These are phyloP conservation scores for Steinernema feltiae DNA, from an alignment of 1,140 invertebrate species.

Conservation along the genomic window DNA sequence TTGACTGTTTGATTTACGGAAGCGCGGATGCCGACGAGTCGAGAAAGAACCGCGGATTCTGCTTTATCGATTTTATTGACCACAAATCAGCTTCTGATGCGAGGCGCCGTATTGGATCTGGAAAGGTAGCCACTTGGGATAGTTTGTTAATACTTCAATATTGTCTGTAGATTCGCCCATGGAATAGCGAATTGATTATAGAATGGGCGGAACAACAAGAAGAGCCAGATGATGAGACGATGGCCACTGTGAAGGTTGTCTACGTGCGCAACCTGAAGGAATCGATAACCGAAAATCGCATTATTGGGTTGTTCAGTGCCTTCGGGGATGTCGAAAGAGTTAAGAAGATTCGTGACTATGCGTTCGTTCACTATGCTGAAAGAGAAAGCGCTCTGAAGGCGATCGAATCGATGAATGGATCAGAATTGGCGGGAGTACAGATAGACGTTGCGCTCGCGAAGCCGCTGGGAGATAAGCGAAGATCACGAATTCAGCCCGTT, in stretches of 20 bases:
- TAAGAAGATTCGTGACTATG: constrained; percentile 86
- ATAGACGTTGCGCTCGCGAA: constrained; percentile 95
- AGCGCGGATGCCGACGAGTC: constrained; percentile 84
- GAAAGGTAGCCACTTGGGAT: constrained; percentile 30
- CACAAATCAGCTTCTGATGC: constrained; percentile 97
- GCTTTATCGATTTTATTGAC: constrained; percentile 98
- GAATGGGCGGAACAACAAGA: constrained; percentile 99
- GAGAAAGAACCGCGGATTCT: constrained; percentile 98
- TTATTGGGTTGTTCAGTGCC: constrained; percentile 86
- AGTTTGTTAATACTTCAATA: neutral
- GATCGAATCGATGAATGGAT: constrained; percentile 86
- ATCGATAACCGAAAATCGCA: constrained; percentile 86
- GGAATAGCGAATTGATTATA: constrained; percentile 98
- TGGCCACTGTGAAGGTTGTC: constrained; percentile 96
- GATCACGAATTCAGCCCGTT: constrained; percentile 59
- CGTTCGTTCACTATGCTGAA: constrained; percentile 97
- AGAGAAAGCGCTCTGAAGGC: constrained; percentile 87
- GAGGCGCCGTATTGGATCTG: constrained; percentile 78
- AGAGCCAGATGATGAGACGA: constrained; percentile 94
- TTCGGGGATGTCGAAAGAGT: constrained; percentile 91
- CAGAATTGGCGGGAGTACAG: constrained; percentile 70
- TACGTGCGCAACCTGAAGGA: constrained; percentile 95
- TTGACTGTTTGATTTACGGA: constrained; percentile 98
- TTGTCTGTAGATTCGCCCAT: constrained; percentile 63
- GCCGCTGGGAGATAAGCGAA: constrained; percentile 94